Evolutionary conservation across 2,113 vertebrate genomes (phyloP), one percentile per base, ranked within the genome.

Genomic region (Vulpes ferrilata): DNA sequence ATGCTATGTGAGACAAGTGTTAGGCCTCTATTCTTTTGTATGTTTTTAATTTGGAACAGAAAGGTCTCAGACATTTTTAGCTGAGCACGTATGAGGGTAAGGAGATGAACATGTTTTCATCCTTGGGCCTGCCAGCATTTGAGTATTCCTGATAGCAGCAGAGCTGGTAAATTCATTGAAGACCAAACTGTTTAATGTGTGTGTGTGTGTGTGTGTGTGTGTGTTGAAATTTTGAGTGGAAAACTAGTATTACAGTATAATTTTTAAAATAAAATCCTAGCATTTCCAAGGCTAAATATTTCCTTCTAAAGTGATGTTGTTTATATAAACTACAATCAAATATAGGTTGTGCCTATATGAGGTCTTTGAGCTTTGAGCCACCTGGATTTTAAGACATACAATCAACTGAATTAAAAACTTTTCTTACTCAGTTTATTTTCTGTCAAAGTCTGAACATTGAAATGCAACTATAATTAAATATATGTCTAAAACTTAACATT

Each of bases 231-330:
- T 74, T 55, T 73, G n/a, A 80, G 43, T 86, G 38, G 10, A 93
- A 92, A 87, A 83, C 89, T 60, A 92, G n/a, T 74, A 16, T 92
- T 81, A 43, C 1, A 38, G 9, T 79, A 25, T 53, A 79, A 79
- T 48, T 88, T 87, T 71, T 84, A 90, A 88, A 93, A 84, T 25
- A 67, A 16, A 67, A 67, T 35, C 55, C 11, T 84, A 30, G 6
- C 12, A 84, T 84, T 93, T 93, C 6, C n/a, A 64, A 57, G 30
- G 32, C 5, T 48, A 43, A 78, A 10, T 48, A 55, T 81, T 91
- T 97, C 43, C 11, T 95, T 95, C 59, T 88, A 62, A 97, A 94
- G 60, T 83, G 15, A 27, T 79, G 13, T 48, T 11, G 43, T 92
- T 95, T 32, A 27, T 62, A 76, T 82, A 96, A 88, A 60, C 62